Conservation (phyloP, 2,888 invertebrate species). For the Acronicta psi region DNA sequence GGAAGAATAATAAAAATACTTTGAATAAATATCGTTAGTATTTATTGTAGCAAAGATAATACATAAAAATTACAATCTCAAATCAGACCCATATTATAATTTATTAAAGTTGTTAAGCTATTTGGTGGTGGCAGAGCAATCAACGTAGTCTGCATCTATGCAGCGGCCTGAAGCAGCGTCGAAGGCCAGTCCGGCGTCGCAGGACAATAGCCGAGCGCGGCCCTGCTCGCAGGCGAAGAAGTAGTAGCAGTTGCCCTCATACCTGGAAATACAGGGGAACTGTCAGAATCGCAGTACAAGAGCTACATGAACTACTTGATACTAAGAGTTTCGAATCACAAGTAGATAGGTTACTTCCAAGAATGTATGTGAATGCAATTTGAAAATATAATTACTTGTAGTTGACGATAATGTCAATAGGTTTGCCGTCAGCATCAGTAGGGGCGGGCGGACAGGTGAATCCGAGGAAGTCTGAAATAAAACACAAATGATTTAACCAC, state of each 20-base stretch:
- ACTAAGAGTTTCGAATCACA: no score
- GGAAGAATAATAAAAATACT: background rate
- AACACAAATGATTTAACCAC: background rate
- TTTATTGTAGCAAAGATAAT: conserved; percentile 16
- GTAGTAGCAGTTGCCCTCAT: conserved; percentile 69
- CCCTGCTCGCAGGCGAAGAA: conserved; percentile 75
- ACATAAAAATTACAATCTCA: conserved; percentile 5
- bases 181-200: conserved; percentile 74
- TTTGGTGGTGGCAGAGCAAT: conserved; percentile 6
- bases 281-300: background rate
- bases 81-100: background rate
- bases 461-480: conserved; percentile 68
- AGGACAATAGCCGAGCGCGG: conserved; percentile 69
- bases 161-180: conserved; percentile 64
- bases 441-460: conserved; percentile 70
- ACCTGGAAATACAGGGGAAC: conserved; percentile 57
- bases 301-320: background rate
- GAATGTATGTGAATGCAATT: background rate
- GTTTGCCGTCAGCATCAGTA: conserved; percentile 58
- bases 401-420: conserved; percentile 58
- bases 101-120: background rate
- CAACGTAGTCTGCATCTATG: conserved; percentile 61
- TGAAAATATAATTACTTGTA: conserved; percentile 63
- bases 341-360: no score
- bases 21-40: conserved; percentile 3